Conservation (phyloP, 2,888 invertebrate genomes). For the Ctenicera cuprea region DNA sequence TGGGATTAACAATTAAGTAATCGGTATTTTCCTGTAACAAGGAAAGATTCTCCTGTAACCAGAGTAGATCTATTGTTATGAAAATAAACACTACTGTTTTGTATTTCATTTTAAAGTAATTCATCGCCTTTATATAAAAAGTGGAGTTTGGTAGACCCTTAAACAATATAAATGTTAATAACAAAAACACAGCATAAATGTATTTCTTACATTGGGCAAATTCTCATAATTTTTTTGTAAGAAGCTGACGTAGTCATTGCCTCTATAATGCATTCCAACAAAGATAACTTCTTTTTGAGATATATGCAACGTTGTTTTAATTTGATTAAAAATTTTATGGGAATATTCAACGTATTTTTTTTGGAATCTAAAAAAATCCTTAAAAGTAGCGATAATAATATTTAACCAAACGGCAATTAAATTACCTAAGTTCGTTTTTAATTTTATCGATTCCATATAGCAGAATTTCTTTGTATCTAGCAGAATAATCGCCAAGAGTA, state of each 20-base stretch:
- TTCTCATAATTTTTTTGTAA: background rate
- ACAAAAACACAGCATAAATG: background rate
- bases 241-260: constrained; percentile 52
- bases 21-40: constrained; percentile 20
- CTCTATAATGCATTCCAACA: constrained; percentile 43
- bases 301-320: constrained; percentile 30
- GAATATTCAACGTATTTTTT: constrained; percentile 29
- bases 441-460: constrained; percentile 30
- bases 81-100: constrained; percentile 52
- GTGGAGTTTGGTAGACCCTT: constrained; percentile 44
- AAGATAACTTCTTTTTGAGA: constrained; percentile 40
- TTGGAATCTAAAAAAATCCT: constrained; percentile 47
- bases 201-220: background rate
- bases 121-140: constrained; percentile 55
- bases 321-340: constrained; percentile 22
- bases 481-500: constrained; percentile 29
- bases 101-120: constrained; percentile 49
- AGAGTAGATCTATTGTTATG: constrained; percentile 46
- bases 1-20: constrained; percentile 46
- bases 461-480: constrained; percentile 38
- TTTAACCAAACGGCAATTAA: no score
- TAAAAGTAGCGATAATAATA: no score
- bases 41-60: constrained; percentile 40
- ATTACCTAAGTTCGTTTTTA: constrained; percentile 36
- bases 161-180: constrained; percentile 25